Conservation (phyloP, 2,113 vertebrate species). For the Aspidoscelis tigris region DNA sequence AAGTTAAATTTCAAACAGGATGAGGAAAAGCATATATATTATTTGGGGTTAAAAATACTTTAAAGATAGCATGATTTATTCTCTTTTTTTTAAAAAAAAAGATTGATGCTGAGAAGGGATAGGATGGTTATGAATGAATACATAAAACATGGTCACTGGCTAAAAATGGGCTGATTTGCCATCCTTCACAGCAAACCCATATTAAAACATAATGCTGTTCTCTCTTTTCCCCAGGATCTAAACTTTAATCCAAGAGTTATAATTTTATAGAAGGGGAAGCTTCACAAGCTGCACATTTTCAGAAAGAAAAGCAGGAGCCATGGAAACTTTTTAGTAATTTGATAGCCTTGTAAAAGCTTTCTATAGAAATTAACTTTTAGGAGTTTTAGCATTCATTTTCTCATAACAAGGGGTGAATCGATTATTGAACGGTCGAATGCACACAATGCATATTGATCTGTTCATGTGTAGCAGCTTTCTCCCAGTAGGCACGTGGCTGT, state of each 20-base stretch:
- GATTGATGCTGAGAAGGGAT: neutral
- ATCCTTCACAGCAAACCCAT: neutral
- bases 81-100: neutral
- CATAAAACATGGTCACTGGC: neutral
- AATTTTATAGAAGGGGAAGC: slow-evolving; percentile 30
- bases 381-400: slow-evolving; percentile 76
- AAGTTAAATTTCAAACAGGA: neutral
- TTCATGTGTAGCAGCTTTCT: slow-evolving; percentile 66
- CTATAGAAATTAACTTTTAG: slow-evolving; percentile 74
- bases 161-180: neutral
- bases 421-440: slow-evolving; percentile 78
- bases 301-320: slow-evolving; percentile 50
- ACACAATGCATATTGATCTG: slow-evolving; percentile 77
- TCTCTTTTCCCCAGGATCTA: slow-evolving; percentile 28
- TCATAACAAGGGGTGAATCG: slow-evolving; percentile 77
- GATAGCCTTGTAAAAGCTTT: slow-evolving; percentile 70
- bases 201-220: slow-evolving; percentile 7
- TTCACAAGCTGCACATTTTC: slow-evolving; percentile 38
- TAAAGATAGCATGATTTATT: neutral
- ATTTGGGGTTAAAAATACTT: neutral
- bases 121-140: neutral
- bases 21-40: no score
- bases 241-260: slow-evolving; percentile 49
- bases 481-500: slow-evolving; percentile 71
- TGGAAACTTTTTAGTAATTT: slow-evolving; percentile 74